phyloP scores from a whole-genome alignment of 2,113 vertebrate genomes.

The Percopsis transmontana region DNA sequence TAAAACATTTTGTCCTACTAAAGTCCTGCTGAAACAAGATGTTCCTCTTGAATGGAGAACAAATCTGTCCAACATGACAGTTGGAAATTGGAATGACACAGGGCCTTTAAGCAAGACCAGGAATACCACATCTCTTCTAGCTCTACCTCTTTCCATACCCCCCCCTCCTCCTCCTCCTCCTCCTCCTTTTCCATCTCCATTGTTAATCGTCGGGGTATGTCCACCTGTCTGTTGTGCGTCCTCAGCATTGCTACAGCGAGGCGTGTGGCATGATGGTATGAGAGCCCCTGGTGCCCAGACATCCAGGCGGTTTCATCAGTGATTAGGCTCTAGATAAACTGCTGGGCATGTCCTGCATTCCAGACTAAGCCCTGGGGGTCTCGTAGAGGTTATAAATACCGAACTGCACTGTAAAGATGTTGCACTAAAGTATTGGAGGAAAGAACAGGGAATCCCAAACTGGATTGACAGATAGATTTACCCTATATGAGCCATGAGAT shows the following conservation, averaged over 20 bases:
- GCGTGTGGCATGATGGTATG: constrained; percentile 60
- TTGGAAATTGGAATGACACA: too few species aligned
- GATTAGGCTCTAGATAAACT: constrained; percentile 65
- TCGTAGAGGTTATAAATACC: constrained; percentile 59
- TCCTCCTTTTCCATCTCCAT: constrained; percentile 34
- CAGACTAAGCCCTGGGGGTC: constrained; percentile 29
- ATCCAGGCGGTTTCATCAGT: constrained; percentile 63
- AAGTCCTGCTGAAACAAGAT: too few species aligned
- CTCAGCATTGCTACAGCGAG: constrained; percentile 29
- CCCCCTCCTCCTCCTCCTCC: not conserved
- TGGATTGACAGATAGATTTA: not conserved
- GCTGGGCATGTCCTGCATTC: constrained; percentile 56
- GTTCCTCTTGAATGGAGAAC: too few species aligned
- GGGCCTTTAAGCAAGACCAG: too few species aligned
- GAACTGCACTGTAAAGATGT: constrained; percentile 25
- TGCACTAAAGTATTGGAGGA: not conserved
- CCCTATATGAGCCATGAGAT: not conserved
- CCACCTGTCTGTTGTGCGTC: constrained; percentile 61
- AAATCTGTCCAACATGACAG: too few species aligned
- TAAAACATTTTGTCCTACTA: too few species aligned
- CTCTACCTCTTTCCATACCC: constrained; percentile 4
- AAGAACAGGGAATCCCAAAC: not conserved
- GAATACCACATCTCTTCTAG: not conserved
- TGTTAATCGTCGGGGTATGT: constrained; percentile 54
- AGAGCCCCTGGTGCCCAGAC: constrained; percentile 44